Conservation (phyloP, 2,888 invertebrate species). For the Perithous albicinctus region DNA sequence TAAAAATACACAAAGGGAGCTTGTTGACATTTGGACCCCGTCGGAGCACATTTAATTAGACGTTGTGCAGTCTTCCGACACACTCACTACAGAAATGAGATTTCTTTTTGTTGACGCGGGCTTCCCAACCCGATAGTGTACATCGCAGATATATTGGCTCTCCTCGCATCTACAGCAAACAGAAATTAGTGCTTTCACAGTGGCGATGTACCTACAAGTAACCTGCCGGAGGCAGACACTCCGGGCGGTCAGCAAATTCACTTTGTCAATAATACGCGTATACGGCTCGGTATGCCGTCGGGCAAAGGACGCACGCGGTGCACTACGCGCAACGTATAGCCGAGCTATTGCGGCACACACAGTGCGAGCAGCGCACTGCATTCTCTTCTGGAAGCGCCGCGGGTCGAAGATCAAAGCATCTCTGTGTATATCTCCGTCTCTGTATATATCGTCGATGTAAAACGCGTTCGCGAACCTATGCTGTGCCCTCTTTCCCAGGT, state of each 20-base stretch:
- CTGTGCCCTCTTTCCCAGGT: constrained; percentile 24
- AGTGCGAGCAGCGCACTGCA: constrained; percentile 32
- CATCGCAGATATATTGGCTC: neutral
- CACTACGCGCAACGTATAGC: constrained; percentile 20
- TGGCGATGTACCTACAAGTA: constrained; percentile 42
- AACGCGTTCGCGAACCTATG: constrained; percentile 50
- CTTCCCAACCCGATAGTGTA: neutral
- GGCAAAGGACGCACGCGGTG: constrained; percentile 53
- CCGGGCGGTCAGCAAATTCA: constrained; percentile 64
- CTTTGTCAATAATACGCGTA: constrained; percentile 65
- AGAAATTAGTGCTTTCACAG: constrained; percentile 48
- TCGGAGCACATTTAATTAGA: neutral
- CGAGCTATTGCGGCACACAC: neutral
- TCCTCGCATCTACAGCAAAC: constrained; percentile 29
- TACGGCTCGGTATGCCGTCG: constrained; percentile 38
- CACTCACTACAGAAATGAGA: neutral
- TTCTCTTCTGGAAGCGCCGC: constrained; percentile 58
- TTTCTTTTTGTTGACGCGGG: neutral
- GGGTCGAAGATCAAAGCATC: constrained; percentile 68
- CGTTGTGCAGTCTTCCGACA: neutral
- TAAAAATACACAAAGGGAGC: neutral
- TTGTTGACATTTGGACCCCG: neutral
- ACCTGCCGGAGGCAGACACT: constrained; percentile 47
- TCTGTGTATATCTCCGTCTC: constrained; percentile 34
- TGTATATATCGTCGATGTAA: constrained; percentile 54